Percentiles rank a stretch among this genome's conserved stretches.
phyloP scores from a whole-genome alignment of 2,888 invertebrate species.

The Aphrophora alni region DNA sequence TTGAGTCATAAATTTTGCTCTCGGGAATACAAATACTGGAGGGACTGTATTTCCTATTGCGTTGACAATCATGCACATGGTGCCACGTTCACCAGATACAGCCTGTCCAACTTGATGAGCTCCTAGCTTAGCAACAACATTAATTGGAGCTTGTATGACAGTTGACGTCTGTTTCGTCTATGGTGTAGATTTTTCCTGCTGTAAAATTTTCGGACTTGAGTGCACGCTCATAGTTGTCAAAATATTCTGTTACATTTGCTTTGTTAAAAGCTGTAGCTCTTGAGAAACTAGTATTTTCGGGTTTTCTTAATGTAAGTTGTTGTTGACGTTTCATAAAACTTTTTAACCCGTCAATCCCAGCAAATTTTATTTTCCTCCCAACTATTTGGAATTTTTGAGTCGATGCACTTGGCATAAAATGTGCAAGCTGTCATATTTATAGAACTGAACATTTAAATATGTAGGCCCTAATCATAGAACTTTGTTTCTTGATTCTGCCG shows the following conservation, averaged over 20 bases:
- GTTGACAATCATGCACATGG: too few relatives aligned
- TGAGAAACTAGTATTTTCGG: not conserved
- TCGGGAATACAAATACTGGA: too few relatives aligned
- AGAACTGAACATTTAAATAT: constrained; percentile 30
- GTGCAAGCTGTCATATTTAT: constrained; percentile 31
- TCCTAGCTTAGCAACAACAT: constrained; percentile 28
- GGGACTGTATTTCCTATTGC: too few relatives aligned
- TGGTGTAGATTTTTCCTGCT: constrained; percentile 16
- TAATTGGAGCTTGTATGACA: constrained; percentile 21
- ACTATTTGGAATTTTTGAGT: constrained; percentile 19
- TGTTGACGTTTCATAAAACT: constrained; percentile 22
- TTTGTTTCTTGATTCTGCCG: constrained; percentile 26
- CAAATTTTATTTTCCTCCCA: constrained; percentile 27
- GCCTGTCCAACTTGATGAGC: constrained; percentile 25
- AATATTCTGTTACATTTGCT: constrained; percentile 19
- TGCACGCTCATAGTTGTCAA: not conserved
- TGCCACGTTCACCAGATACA: too few relatives aligned
- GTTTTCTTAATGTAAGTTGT: too few relatives aligned
- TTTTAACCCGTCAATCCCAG: constrained; percentile 27
- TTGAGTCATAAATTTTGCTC: too few relatives aligned
- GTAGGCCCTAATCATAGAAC: constrained; percentile 15
- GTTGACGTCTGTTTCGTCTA: constrained; percentile 24
- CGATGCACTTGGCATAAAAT: constrained; percentile 4
- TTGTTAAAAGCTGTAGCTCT: too few relatives aligned
- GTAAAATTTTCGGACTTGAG: not conserved